Percentiles rank a stretch among this genome's conserved stretches.
phyloP scores from a whole-genome alignment of 1,140 invertebrate genomes.

The Anthonomus grandis region DNA sequence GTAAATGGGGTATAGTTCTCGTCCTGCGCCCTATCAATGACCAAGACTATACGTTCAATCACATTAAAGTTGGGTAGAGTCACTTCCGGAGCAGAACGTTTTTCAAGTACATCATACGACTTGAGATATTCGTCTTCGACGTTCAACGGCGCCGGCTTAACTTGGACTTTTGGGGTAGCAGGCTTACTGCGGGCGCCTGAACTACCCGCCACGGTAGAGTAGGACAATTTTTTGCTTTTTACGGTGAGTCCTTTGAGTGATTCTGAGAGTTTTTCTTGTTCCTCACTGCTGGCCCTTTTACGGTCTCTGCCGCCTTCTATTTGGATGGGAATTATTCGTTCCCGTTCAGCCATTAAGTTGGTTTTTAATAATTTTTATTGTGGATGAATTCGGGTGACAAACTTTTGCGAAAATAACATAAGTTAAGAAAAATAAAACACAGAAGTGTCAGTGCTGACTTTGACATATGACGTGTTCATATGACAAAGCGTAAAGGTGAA shows the following conservation, averaged over 20 bases:
- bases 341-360: too few relatives aligned
- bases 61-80: constrained; percentile 56
- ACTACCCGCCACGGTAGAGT: neutral
- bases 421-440: too few relatives aligned
- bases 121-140: constrained; percentile 19
- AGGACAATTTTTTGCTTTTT: constrained; percentile 3
- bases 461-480: too few relatives aligned
- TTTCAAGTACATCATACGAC: constrained; percentile 26
- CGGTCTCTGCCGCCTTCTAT: constrained; percentile 18
- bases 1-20: constrained; percentile 57
- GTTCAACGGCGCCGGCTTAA: constrained; percentile 14
- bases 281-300: constrained; percentile 1
- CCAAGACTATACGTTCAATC: constrained; percentile 63
- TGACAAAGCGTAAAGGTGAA: too few relatives aligned
- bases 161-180: neutral
- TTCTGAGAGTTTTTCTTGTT: constrained; percentile 18
- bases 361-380: too few relatives aligned
- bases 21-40: constrained; percentile 64
- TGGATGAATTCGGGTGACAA: too few relatives aligned
- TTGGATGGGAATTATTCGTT: constrained; percentile 29
- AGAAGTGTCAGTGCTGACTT: too few relatives aligned
- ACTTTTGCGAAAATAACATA: too few relatives aligned
- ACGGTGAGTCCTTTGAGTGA: constrained; percentile 20
- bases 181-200: constrained; percentile 4
- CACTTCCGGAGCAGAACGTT: constrained; percentile 20